Base-by-base conservation (phyloP, 2,888 invertebrate genomes). In the Thymelicus lineola region DNA sequence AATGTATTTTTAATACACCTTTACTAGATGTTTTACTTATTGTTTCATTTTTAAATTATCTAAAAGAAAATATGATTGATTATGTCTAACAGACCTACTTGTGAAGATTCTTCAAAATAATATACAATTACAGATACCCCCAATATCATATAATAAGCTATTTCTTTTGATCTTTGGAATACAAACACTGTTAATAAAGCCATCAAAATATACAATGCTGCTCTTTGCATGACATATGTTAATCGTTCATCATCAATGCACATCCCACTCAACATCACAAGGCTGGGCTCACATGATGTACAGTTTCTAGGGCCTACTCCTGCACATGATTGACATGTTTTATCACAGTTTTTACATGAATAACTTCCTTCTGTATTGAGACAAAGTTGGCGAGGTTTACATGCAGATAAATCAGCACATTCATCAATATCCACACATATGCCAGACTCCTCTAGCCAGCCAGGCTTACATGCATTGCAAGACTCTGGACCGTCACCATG, bases 241-340 rank as follows among this genome's bases (percentile, higher is more conserved):
- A 89, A 71, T 65, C 88, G 77, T 63, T 83, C 78, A 73, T 80
- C 80, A 75, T 85, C 79, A 62, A 93, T 75, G 81, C 93, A 93
- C 76, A 79, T 82, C 10, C 87, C 87, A 77, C 82, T 82, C 87
- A 86, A 89, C 42, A 90, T 73, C 0, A 83, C 76, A 72, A 82
- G 72, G 58, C 72, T 72, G 1, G 76, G 17, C 53, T 96, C 95
- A 94, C 99, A 99, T 77, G 95, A 92, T 65, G 95, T 94, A 87
- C 98, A 99, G 95, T 97, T 97, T 82, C 97, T 96, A 15, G 97
- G 96, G 0, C 98, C 98, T 86, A 96, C 96, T 4, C 98, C 98
- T 42, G 93, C 94, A 85, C 99, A 99, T 5, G 96, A 96, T 73
- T 94, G 93, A 85, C 98, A 99, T 1, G 98, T 95, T 76, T 91